phyloP scores from a whole-genome alignment of 2,797 vertebrate genomes.

The Catostomus latipinnis region DNA sequence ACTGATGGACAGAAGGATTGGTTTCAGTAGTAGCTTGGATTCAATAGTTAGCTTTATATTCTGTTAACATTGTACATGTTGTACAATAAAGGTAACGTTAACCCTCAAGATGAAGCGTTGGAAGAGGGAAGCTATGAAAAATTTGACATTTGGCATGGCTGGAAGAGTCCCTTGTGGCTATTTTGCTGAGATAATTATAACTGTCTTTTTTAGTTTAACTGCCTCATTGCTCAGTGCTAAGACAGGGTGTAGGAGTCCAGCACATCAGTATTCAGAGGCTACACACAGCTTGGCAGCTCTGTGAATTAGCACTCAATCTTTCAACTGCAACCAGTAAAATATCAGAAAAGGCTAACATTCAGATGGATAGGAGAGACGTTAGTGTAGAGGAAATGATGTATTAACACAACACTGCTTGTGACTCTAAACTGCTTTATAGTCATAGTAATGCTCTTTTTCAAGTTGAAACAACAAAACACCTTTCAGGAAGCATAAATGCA shows the following conservation, averaged over 20 bases:
- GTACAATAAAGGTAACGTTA: slow-evolving; percentile 1
- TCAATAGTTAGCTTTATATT: background rate
- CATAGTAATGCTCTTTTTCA: background rate
- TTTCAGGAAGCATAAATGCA: background rate
- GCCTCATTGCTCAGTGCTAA: slow-evolving; percentile 16
- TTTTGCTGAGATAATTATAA: slow-evolving; percentile 49
- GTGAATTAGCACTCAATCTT: slow-evolving; percentile 28
- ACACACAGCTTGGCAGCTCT: slow-evolving; percentile 5
- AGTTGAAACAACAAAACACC: slow-evolving; percentile 1
- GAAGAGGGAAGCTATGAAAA: slow-evolving; percentile 7
- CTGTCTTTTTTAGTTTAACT: slow-evolving; percentile 43
- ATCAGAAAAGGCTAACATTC: background rate
- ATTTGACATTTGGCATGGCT: slow-evolving; percentile 34
- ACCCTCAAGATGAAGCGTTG: background rate
- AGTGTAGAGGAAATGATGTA: slow-evolving; percentile 18
- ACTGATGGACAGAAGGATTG: background rate
- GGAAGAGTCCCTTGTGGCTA: slow-evolving; percentile 53
- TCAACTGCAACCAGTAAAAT: slow-evolving; percentile 11
- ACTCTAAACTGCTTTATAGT: slow-evolving; percentile 24
- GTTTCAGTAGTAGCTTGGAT: background rate
- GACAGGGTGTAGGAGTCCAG: background rate
- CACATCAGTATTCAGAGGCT: slow-evolving; percentile 31
- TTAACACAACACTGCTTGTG: slow-evolving; percentile 12
- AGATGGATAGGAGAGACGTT: slow-evolving; percentile 11
- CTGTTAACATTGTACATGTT: background rate